These are phyloP conservation scores for Cyphomyrus discorhynchus DNA, from an alignment of 2,113 vertebrate species.

Conservation along the genomic window DNA sequence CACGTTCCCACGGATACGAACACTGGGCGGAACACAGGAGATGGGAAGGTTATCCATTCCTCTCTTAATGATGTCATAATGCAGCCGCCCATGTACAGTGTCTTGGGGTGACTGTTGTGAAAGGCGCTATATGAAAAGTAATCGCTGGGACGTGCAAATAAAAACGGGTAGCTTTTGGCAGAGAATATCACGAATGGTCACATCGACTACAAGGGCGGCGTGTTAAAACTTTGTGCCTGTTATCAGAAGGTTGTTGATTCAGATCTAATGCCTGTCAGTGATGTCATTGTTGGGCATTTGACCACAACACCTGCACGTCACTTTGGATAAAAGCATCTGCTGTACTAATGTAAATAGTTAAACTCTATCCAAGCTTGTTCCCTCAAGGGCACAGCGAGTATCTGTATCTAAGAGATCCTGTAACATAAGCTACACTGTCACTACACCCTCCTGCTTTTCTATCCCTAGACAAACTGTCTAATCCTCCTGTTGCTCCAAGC, in stretches of 20 bases:
- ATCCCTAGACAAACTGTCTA: background rate
- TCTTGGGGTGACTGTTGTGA: background rate
- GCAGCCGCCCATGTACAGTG: background rate
- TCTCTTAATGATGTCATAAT: background rate
- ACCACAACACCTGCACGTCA: background rate
- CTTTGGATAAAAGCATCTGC: background rate
- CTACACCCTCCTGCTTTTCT: background rate
- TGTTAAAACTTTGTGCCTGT: background rate
- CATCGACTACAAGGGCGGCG: background rate
- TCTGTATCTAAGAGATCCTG: background rate
- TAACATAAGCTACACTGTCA: background rate
- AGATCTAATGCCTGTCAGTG: background rate
- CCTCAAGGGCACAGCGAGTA: background rate
- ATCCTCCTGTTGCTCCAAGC: background rate
- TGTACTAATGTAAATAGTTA: background rate
- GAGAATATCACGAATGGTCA: background rate
- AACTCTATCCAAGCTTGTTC: background rate
- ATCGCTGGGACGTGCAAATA: background rate
- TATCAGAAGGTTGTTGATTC: background rate
- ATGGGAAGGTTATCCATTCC: background rate
- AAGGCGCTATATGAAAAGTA: background rate
- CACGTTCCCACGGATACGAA: constrained; percentile 83
- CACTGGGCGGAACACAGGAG: constrained; percentile 59
- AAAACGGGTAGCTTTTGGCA: background rate
- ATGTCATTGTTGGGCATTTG: background rate